phyloP scores from a whole-genome alignment of 2,888 invertebrate species.

The Keiferia lycopersicella region DNA sequence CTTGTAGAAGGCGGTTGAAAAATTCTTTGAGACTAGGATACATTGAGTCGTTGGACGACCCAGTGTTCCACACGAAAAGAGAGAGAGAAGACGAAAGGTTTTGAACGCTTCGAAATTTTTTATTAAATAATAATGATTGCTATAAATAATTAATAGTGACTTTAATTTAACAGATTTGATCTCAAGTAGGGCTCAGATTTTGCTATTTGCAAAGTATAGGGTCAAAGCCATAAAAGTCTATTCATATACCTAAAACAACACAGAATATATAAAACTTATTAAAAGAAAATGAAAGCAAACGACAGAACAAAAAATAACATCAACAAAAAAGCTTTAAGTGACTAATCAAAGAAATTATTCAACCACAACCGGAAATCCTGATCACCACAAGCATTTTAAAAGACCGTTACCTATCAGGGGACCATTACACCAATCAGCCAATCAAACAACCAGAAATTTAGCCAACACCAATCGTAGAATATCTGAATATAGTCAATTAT shows the following conservation, averaged over 20 bases:
- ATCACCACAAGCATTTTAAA: conserved; percentile 16
- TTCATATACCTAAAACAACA: not conserved
- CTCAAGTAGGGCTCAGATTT: no score
- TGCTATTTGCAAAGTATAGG: no score
- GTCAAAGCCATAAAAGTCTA: no score
- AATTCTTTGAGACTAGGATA: no score
- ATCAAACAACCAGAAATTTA: conserved; percentile 24
- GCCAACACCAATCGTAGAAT: conserved; percentile 41
- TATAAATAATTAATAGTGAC: no score
- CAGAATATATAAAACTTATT: not conserved
- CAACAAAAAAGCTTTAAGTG: not conserved
- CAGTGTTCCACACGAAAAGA: no score
- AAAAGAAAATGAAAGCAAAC: not conserved
- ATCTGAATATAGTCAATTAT: conserved; percentile 53
- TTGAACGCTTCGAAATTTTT: no score
- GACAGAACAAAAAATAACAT: not conserved
- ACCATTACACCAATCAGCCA: conserved; percentile 5
- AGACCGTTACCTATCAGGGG: conserved; percentile 6
- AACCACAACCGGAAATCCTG: conserved; percentile 20
- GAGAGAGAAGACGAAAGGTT: no score
- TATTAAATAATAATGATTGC: no score
- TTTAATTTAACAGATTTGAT: no score
- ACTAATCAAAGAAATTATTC: conserved; percentile 11
- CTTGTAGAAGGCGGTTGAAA: no score
- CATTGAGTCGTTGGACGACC: no score